Conservation (phyloP, 37 sponge, comb jelly and placozoan genomes). For the Oscarella lobularis region DNA sequence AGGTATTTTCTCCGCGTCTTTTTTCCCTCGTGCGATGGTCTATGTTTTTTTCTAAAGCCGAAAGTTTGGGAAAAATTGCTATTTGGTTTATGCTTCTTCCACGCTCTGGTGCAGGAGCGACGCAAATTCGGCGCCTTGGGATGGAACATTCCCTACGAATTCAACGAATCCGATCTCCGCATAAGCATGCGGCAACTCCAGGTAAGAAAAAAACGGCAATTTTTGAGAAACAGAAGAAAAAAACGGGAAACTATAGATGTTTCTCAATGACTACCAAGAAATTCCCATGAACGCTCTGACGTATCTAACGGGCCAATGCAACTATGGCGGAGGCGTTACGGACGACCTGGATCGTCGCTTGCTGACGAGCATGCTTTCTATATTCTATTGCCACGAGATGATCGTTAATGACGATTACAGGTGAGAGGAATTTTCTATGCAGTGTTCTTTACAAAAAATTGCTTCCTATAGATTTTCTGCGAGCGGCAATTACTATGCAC, state of each 20-base stretch:
- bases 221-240: neutral
- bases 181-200: conserved; percentile 90
- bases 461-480: conserved; percentile 85
- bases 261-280: conserved; percentile 92
- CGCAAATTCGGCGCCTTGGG: conserved; percentile 95
- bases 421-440: conserved; percentile 17
- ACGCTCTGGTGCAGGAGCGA: conserved; percentile 93
- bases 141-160: conserved; percentile 98
- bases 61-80: conserved; percentile 73
- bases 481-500: conserved; percentile 85
- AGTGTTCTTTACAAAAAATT: too few relatives aligned
- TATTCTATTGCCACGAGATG: conserved; percentile 76
- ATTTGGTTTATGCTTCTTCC: conserved; percentile 97
- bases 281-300: conserved; percentile 76
- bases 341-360: conserved; percentile 91
- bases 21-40: too few relatives aligned
- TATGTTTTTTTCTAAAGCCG: too few relatives aligned
- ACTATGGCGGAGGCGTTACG: conserved; percentile 97
- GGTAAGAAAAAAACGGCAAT: conserved; percentile 18
- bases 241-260: conserved; percentile 39
- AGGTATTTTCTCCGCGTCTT: too few relatives aligned
- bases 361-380: conserved; percentile 74
- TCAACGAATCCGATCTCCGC: conserved; percentile 93
- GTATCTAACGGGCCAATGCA: conserved; percentile 97
- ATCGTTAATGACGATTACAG: conserved; percentile 58